Percentiles rank a stretch among this genome's conserved stretches.
Conservation (phyloP, 2,113 vertebrate genomes). For the Morone saxatilis region DNA sequence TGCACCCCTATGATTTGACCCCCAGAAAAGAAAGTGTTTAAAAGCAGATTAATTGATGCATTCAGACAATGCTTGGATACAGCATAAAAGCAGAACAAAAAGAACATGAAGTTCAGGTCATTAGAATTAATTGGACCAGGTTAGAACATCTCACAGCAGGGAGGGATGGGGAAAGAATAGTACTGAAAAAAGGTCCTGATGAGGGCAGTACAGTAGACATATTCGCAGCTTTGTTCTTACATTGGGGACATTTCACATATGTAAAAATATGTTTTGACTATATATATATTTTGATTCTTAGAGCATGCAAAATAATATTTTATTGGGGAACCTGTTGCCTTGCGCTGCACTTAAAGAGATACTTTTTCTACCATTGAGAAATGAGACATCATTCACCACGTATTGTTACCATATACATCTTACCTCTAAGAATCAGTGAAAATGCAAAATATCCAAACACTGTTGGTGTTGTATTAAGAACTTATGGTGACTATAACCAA, state of each 20-base stretch:
- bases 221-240: neutral
- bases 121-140: constrained; percentile 64
- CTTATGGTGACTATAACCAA: neutral
- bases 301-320: neutral
- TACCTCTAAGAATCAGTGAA: too few species aligned
- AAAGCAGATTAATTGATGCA: constrained; percentile 69
- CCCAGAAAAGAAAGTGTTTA: constrained; percentile 45
- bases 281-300: neutral
- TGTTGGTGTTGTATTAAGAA: neutral
- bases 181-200: neutral
- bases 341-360: neutral
- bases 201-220: neutral
- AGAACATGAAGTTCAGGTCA: constrained; percentile 62
- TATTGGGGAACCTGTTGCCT: neutral
- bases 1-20: constrained; percentile 38
- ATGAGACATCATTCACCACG: neutral
- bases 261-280: neutral
- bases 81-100: constrained; percentile 52
- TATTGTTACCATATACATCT: too few species aligned
- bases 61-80: constrained; percentile 67
- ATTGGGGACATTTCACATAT: neutral
- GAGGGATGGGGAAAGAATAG: constrained; percentile 40
- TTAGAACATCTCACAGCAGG: constrained; percentile 61
- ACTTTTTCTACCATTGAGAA: neutral
- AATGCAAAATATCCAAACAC: too few species aligned